phyloP scores from a whole-genome alignment of 1,140 invertebrate species.

The Drosophila ercepeae region DNA sequence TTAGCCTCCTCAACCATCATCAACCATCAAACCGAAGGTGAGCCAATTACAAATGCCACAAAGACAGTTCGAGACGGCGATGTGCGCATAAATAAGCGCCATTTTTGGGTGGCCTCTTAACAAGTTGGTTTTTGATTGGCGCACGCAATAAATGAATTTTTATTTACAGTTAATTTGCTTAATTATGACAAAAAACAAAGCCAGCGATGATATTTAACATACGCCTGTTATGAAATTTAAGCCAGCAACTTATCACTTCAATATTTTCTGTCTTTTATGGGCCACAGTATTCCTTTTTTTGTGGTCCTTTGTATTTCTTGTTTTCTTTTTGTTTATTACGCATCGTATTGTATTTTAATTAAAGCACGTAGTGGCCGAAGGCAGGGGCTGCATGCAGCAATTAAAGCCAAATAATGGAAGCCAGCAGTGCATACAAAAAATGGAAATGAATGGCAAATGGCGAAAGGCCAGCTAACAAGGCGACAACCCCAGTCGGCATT shows the following conservation, averaged over 20 bases:
- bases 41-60: conserved; percentile 64
- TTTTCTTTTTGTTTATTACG: background rate
- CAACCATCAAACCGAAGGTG: conserved; percentile 42
- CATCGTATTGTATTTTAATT: conserved; percentile 72
- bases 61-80: conserved; percentile 4
- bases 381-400: conserved; percentile 64
- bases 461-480: conserved; percentile 61
- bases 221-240: conserved; percentile 58
- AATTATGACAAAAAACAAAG: conserved; percentile 52
- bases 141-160: conserved; percentile 63
- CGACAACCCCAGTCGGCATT: conserved; percentile 54
- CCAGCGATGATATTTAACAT: conserved; percentile 17
- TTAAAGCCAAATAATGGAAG: conserved; percentile 79
- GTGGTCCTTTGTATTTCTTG: background rate
- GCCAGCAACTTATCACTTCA: conserved; percentile 59
- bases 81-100: conserved; percentile 65
- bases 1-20: conserved; percentile 8
- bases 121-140: conserved; percentile 76
- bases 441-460: conserved; percentile 73
- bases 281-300: background rate
- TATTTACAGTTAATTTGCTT: conserved; percentile 72
- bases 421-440: conserved; percentile 76
- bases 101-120: conserved; percentile 58
- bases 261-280: conserved; percentile 7
- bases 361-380: conserved; percentile 58